A percentile compares a stretch with the other conserved stretches of the same genome.
phyloP scores from a whole-genome alignment of 2,113 vertebrate species.

The Planiliza haematocheilus region DNA sequence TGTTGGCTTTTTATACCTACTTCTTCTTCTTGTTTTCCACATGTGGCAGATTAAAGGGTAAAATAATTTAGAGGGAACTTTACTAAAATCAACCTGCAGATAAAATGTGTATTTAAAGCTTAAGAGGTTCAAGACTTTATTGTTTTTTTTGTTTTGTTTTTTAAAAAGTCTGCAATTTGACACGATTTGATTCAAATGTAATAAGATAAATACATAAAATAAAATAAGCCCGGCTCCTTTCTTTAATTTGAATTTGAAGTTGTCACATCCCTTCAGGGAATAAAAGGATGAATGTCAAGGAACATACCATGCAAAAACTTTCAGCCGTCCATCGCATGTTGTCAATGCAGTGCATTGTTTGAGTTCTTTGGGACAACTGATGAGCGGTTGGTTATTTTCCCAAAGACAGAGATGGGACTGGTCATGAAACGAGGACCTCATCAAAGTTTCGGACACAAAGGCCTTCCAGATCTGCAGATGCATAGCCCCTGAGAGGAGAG shows the following conservation, averaged over 20 bases:
- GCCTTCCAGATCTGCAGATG: slow-evolving; percentile 45
- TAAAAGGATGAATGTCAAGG: neutral
- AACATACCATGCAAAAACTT: slow-evolving; percentile 5
- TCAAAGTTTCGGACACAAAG: slow-evolving; percentile 54
- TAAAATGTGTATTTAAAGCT: too few relatives aligned
- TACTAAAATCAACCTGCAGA: too few relatives aligned
- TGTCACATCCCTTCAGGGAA: slow-evolving; percentile 13
- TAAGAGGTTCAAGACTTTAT: too few relatives aligned
- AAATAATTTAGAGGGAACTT: too few relatives aligned
- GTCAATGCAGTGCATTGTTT: slow-evolving; percentile 63
- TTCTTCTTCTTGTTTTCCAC: too few relatives aligned
- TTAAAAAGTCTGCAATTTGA: too few relatives aligned
- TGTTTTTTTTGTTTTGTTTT: too few relatives aligned
- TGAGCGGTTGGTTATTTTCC: slow-evolving; percentile 59
- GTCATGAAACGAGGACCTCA: slow-evolving; percentile 64
- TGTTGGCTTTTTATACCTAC: too few relatives aligned
- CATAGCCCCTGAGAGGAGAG: slow-evolving; percentile 46
- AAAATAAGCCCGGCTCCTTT: too few relatives aligned
- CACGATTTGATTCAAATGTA: too few relatives aligned
- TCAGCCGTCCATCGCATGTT: slow-evolving; percentile 12
- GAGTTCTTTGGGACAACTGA: slow-evolving; percentile 39
- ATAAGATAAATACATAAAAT: too few relatives aligned
- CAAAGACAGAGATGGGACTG: slow-evolving; percentile 49
- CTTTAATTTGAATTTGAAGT: neutral
- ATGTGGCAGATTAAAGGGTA: too few relatives aligned